These are phyloP conservation scores for Pectinophora gossypiella DNA, from an alignment of 1,140 invertebrate species.

Conservation along the genomic window DNA sequence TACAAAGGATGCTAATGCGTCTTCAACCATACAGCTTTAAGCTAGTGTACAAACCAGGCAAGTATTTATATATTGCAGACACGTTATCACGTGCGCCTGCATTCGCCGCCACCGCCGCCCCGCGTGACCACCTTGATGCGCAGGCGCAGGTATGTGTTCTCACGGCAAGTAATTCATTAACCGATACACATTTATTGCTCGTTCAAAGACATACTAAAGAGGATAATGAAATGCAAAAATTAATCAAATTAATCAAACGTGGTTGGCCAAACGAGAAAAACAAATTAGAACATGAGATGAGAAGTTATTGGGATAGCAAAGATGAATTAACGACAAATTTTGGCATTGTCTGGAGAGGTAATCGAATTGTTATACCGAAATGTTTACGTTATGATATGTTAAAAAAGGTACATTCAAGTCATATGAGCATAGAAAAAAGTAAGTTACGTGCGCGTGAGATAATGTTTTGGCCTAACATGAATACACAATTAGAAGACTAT, in stretches of 20 bases:
- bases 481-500: not conserved
- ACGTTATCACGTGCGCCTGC: constrained; percentile 3
- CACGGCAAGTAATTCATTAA: not conserved
- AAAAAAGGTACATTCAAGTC: not conserved
- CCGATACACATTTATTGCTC: not conserved
- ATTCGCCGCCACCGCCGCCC: not conserved
- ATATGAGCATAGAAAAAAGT: not conserved
- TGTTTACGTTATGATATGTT: not conserved
- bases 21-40: too few species aligned
- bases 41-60: constrained; percentile 12
- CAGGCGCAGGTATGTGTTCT: constrained; percentile 2
- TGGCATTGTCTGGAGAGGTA: constrained; percentile 1
- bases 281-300: not conserved
- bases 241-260: not conserved
- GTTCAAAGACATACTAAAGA: not conserved
- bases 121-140: constrained; percentile 1
- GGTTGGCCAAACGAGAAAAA: not conserved
- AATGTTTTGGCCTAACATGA: constrained; percentile 1
- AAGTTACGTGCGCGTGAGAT: not conserved
- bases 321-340: not conserved
- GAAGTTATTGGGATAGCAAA: not conserved
- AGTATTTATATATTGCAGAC: constrained; percentile 11
- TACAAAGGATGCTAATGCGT: constrained; percentile 13
- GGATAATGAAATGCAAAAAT: not conserved
- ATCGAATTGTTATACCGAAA: not conserved